These are phyloP conservation scores for Therioaphis trifolii DNA, from an alignment of 2,888 invertebrate species.

Conservation along the genomic window DNA sequence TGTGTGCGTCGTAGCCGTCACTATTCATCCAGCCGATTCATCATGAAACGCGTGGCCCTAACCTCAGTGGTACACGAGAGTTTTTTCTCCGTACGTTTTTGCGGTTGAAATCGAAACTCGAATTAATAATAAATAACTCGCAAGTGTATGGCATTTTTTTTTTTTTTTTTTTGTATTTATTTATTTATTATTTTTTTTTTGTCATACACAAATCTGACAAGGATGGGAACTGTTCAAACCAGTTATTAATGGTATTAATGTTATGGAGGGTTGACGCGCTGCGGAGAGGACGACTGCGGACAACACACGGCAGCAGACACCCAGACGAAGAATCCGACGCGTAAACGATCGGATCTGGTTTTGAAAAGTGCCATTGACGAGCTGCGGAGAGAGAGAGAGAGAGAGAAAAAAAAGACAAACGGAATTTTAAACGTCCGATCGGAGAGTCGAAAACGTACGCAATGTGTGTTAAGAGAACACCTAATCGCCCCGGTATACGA, in stretches of 20 bases:
- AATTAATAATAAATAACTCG: conserved; percentile 25
- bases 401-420: background rate
- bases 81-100: background rate
- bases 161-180: background rate
- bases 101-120: conserved; percentile 1
- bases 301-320: conserved; percentile 59
- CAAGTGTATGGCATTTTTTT: background rate
- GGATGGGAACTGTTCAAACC: conserved; percentile 53
- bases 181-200: background rate
- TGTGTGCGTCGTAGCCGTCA: background rate
- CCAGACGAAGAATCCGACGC: conserved; percentile 53
- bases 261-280: conserved; percentile 59
- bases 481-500: background rate
- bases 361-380: conserved; percentile 46
- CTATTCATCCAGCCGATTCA: conserved; percentile 12
- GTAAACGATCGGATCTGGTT: conserved; percentile 44
- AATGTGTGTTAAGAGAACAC: conserved; percentile 23
- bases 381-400: background rate
- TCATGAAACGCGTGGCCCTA: background rate
- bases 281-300: conserved; percentile 7
- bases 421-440: conserved; percentile 37
- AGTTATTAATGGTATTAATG: conserved; percentile 49
- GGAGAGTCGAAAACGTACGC: background rate
- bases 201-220: conserved; percentile 44
- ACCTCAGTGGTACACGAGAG: background rate